These are phyloP conservation scores for rat (Rattus norvegicus) DNA, from an alignment of 2,113 vertebrate genomes.

Conservation along the genomic window DNA sequence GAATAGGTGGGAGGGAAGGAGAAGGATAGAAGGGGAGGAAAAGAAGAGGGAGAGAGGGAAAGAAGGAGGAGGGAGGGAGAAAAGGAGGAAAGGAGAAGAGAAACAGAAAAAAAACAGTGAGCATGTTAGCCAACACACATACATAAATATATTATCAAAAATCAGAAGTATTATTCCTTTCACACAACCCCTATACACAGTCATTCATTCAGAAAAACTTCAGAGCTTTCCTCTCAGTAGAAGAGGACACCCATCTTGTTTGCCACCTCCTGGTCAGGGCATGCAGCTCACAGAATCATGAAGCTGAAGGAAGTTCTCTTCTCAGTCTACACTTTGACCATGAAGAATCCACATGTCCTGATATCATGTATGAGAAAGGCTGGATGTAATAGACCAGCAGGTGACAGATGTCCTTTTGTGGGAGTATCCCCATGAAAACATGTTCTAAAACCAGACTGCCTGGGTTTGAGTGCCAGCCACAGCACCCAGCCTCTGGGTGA, in stretches of 20 bases:
- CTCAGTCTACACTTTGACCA: neutral
- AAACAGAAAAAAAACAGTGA: neutral
- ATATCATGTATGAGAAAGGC: accelerated
- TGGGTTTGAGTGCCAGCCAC: neutral
- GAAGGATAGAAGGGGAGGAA: neutral
- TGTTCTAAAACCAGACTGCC: neutral
- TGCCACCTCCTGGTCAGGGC: neutral
- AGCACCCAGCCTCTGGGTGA: neutral
- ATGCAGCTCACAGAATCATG: neutral
- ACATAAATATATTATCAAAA: neutral
- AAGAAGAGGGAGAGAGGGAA: neutral
- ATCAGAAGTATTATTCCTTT: neutral
- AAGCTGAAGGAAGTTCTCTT: neutral
- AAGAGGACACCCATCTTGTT: neutral
- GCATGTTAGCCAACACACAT: neutral
- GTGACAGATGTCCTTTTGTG: no score
- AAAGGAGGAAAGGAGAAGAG: neutral
- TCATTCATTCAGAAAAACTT: neutral
- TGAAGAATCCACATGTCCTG: neutral
- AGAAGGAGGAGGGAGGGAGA: no score
- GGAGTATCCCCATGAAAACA: neutral
- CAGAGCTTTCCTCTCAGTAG: neutral
- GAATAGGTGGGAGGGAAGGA: neutral
- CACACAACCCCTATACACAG: neutral
- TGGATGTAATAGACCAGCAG: no score